Base-by-base conservation (phyloP, 1,140 invertebrate genomes). In the Cotesia typhae region DNA sequence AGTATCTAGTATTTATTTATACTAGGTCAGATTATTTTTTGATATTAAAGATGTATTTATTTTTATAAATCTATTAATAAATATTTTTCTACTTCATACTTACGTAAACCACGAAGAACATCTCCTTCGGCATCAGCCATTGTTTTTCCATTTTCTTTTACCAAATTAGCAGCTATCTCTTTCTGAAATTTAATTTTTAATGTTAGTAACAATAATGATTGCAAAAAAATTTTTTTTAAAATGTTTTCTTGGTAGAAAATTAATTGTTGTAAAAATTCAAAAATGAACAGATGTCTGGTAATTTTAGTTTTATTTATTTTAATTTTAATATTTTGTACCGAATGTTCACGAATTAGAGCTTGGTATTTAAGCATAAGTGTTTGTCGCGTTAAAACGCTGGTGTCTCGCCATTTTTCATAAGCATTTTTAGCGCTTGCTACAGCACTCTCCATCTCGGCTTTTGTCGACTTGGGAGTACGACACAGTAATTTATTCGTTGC, bases 91-190 rank as follows among this genome's bases (percentile, higher is more conserved):
- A 28, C 28, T 52, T 60, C 41, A 36, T 72, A 92, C 92, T 92
- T 89, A 96, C 96, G 98, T 70, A 99, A 90, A 68, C 98, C 98
- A 82, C 98, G 90, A 59, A 98, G 89, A 4, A 99, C 98, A 89
- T 99, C 98, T 63, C 98, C 98, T 84, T 99, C 97, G 35, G 98
- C 98, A 89, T 99, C 98, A 20, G 92, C 90, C 63, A 97, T 88
- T 0, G 98, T 99, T 86, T 99, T 99, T 35, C 98, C 98, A 88
- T 99, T 98, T 88, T 99, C 98, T 77, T 90, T 87, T 9, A 98
- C 99, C 47, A 99, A 95, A 82, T 93, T 97, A 72, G 93, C 91
- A 0, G 97, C 97, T 70, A 99, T 87, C 82, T 94, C 91, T 89
- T 94, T 93, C 91, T 86, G 14, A 9, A 57, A 67, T 64, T 10